A percentile compares a stretch with the other conserved stretches of the same genome.
Conservation (phyloP, 92 coral and sea anemone species). For the Desmophyllum pertusum region DNA sequence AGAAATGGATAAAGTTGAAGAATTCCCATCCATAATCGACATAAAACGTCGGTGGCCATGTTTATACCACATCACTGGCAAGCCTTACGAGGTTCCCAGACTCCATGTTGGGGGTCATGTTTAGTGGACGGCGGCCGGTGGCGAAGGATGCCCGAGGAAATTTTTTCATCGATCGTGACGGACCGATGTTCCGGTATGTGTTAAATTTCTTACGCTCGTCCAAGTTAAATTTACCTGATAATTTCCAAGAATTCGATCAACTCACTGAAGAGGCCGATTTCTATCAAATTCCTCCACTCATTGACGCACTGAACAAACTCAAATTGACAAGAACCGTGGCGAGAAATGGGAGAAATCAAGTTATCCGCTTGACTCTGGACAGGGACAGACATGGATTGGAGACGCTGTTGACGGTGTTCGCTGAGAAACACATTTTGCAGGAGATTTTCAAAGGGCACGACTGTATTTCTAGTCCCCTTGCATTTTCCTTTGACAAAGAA, state of each 20-base stretch:
- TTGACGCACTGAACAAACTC: constrained; percentile 33
- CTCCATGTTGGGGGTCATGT: constrained; percentile 83
- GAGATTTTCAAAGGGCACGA: constrained; percentile 35
- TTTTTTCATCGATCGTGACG: constrained; percentile 81
- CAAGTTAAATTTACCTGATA: constrained; percentile 61
- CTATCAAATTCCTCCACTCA: constrained; percentile 64
- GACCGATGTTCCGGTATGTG: constrained; percentile 69
- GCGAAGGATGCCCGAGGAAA: constrained; percentile 66
- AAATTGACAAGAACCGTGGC: constrained; percentile 2
- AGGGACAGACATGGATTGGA: constrained; percentile 45
- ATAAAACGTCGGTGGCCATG: constrained; percentile 76
- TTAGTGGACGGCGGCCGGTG: constrained; percentile 74
- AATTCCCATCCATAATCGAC: constrained; percentile 68
- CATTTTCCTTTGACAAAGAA: constrained; percentile 38
- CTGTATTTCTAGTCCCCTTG: constrained; percentile 23
- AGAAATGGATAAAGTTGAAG: constrained; percentile 22
- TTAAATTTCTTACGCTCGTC: constrained; percentile 74
- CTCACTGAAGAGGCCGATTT: constrained; percentile 81
- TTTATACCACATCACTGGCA: constrained; percentile 71
- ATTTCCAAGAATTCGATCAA: constrained; percentile 71
- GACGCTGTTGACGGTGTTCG: constrained; percentile 37
- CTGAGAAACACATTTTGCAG: constrained; percentile 22
- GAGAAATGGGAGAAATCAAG: constrained; percentile 22
- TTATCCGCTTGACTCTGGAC: constrained; percentile 36
- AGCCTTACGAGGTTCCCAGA: constrained; percentile 77